Evolutionary conservation across 2,888 invertebrate species (phyloP).

Genomic region (Gari tellinella): DNA sequence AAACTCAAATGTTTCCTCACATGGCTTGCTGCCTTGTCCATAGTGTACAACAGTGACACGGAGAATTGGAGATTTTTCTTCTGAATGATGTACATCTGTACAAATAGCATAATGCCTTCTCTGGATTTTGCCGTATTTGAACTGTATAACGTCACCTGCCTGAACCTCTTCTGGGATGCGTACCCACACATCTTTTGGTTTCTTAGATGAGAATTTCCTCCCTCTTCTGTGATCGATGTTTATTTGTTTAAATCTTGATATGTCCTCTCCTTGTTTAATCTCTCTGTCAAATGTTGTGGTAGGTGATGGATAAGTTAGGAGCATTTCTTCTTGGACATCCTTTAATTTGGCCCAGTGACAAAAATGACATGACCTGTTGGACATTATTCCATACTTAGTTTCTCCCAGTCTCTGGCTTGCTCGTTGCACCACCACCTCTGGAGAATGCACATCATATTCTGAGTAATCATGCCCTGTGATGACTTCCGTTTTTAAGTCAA

Average conservation of each 20-base stretch:
- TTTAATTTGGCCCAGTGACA: constrained; percentile 45
- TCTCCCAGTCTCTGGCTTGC: constrained; percentile 36
- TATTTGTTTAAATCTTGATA: constrained; percentile 6
- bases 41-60: constrained; percentile 32
- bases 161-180: constrained; percentile 25
- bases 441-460: constrained; percentile 15
- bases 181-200: constrained; percentile 8
- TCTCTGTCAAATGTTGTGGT: neutral
- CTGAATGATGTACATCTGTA: constrained; percentile 15
- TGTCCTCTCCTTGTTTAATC: neutral
- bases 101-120: constrained; percentile 30
- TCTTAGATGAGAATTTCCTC: constrained; percentile 15
- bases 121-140: constrained; percentile 7
- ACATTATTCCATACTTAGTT: constrained; percentile 28
- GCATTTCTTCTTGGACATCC: constrained; percentile 10
- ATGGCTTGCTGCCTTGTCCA: constrained; percentile 2
- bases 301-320: neutral
- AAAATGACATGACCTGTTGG: constrained; percentile 40
- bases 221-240: constrained; percentile 22
- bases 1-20: constrained; percentile 24
- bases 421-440: constrained; percentile 31
- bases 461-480: constrained; percentile 22
- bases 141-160: constrained; percentile 24
- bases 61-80: constrained; percentile 1
- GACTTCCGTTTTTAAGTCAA: constrained; percentile 18